Conservation (phyloP, 2,888 invertebrate genomes). For the Salpingus planirostris region DNA sequence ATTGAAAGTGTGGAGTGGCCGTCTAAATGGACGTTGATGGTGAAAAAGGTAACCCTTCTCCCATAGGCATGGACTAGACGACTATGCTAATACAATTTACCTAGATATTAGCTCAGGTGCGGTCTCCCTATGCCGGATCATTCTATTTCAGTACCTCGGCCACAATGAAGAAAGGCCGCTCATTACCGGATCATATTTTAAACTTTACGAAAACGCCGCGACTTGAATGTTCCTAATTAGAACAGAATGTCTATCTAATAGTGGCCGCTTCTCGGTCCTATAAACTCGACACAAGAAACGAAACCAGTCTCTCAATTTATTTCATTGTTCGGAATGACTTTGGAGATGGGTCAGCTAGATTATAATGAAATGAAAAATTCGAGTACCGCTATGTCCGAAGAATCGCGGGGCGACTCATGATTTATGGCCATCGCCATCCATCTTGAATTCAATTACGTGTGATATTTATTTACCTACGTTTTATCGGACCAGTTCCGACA, state of each 20-base stretch:
- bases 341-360: too few relatives aligned
- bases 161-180: slow-evolving; percentile 3
- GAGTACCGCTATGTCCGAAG: too few relatives aligned
- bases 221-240: slow-evolving; percentile 11
- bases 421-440: too few relatives aligned
- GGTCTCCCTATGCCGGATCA: too few relatives aligned
- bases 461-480: too few relatives aligned
- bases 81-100: slow-evolving; percentile 16
- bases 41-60: slow-evolving; percentile 4
- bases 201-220: background rate
- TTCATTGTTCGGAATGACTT: slow-evolving; percentile 8
- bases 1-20: too few relatives aligned
- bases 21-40: too few relatives aligned
- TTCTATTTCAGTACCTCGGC: background rate
- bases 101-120: slow-evolving; percentile 16
- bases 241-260: slow-evolving; percentile 7
- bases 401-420: too few relatives aligned
- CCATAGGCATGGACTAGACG: slow-evolving; percentile 12
- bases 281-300: slow-evolving; percentile 1
- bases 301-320: slow-evolving; percentile 10
- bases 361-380: too few relatives aligned
- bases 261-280: too few relatives aligned
- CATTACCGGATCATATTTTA: slow-evolving; percentile 14
- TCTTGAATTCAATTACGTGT: too few relatives aligned
- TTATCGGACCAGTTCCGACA: too few relatives aligned